Percentiles rank a stretch among this genome's conserved stretches.
Evolutionary conservation across 2,888 invertebrate genomes (phyloP).

Genomic region (Epiblema foenella): DNA sequence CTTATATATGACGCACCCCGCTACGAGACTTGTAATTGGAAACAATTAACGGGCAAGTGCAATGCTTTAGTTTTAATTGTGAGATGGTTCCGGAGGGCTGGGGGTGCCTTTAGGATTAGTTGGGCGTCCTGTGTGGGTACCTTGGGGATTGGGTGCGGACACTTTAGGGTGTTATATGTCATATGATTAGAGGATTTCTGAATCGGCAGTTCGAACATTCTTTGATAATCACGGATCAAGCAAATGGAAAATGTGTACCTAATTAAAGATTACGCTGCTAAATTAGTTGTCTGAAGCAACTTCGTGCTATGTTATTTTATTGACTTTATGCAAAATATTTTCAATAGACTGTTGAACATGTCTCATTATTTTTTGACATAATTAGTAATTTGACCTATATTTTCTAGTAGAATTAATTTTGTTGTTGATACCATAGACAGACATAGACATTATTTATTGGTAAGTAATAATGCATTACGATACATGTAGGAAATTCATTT

Average conservation of each 20-base stretch:
- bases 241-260: not conserved
- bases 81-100: conserved; percentile 71
- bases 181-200: not conserved
- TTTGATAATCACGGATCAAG: not conserved
- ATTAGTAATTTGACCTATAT: no score
- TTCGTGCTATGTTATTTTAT: no score
- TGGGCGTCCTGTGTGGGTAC: not conserved
- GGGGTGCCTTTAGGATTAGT: conserved; percentile 1
- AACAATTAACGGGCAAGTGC: conserved; percentile 82
- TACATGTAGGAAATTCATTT: no score
- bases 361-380: no score
- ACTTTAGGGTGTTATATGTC: not conserved
- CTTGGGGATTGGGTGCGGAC: not conserved
- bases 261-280: no score
- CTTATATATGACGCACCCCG: conserved; percentile 81
- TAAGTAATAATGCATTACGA: no score
- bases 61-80: conserved; percentile 77
- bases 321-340: no score
- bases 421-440: no score
- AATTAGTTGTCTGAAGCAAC: no score
- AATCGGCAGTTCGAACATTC: not conserved
- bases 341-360: no score
- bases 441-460: no score
- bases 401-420: no score
- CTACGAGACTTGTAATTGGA: conserved; percentile 76